phyloP scores from a whole-genome alignment of 2,797 vertebrate genomes.

The Microctenopoma steveboyesi region DNA sequence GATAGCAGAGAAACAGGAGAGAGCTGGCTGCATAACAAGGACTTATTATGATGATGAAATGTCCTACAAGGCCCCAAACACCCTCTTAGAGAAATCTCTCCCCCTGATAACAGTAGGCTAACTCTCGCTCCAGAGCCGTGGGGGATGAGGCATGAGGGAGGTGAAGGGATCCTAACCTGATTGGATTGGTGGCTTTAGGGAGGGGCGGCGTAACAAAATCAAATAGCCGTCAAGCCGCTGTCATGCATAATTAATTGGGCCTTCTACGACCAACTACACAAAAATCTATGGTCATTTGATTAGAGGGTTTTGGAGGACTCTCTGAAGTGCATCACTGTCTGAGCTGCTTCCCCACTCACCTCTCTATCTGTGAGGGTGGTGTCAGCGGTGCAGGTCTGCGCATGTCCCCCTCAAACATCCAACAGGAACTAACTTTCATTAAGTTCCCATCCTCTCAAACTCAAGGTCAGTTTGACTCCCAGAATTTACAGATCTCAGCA shows the following conservation, averaged over 20 bases:
- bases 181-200: constrained; percentile 89
- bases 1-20: constrained; percentile 69
- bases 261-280: constrained; percentile 87
- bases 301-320: constrained; percentile 89
- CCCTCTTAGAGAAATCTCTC: constrained; percentile 78
- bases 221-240: constrained; percentile 92
- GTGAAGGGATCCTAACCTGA: constrained; percentile 85
- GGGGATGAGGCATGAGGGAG: constrained; percentile 1
- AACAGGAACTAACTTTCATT: neutral
- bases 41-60: constrained; percentile 83
- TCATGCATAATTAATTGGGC: constrained; percentile 99
- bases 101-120: constrained; percentile 86
- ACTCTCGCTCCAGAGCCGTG: constrained; percentile 71
- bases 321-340: constrained; percentile 87
- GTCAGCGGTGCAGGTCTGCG: constrained; percentile 39
- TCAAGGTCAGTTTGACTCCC: neutral
- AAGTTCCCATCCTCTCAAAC: neutral
- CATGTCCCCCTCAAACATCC: constrained; percentile 4
- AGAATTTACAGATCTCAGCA: neutral
- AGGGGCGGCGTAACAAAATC: constrained; percentile 88
- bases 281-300: constrained; percentile 98
- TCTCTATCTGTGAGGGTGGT: constrained; percentile 57
- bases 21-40: constrained; percentile 72
- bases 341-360: constrained; percentile 73
- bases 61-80: constrained; percentile 79